Conservation (phyloP, 2,888 invertebrate genomes). For the Cataglyphis altisquamis region DNA sequence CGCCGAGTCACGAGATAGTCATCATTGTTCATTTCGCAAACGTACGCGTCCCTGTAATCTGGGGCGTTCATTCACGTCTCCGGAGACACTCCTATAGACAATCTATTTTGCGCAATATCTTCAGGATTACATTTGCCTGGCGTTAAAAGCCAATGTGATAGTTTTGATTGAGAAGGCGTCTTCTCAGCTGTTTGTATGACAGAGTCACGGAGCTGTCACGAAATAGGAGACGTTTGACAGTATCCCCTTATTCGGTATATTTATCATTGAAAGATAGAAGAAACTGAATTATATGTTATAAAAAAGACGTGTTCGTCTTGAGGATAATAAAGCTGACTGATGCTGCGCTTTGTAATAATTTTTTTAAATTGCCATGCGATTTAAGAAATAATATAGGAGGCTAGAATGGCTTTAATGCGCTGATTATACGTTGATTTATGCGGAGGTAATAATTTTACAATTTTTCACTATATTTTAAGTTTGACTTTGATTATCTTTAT, state of each 20-base stretch:
- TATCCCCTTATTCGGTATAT: not conserved
- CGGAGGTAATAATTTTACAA: not conserved
- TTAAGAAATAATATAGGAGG: not conserved
- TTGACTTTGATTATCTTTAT: not conserved
- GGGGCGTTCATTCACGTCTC: not conserved
- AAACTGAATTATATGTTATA: not conserved
- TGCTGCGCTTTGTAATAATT: not conserved
- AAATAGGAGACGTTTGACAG: not conserved
- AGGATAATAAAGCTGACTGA: not conserved
- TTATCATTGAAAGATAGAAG: not conserved
- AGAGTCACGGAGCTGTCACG: not conserved
- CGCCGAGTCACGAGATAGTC: conserved; percentile 37
- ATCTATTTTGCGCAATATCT: conserved; percentile 10
- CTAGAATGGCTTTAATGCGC: not conserved
- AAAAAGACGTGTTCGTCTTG: not conserved
- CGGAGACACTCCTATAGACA: conserved; percentile 8
- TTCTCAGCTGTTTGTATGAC: not conserved
- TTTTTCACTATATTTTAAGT: not conserved
- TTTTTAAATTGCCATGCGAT: not conserved
- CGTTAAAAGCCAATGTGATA: not conserved
- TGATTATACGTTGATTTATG: not conserved
- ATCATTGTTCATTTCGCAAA: conserved; percentile 20
- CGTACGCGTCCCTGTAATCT: not conserved
- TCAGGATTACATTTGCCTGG: not conserved
- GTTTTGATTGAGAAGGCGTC: not conserved